Evolutionary conservation across 2,888 invertebrate genomes (phyloP).

Genomic region (Netelia melanura): DNA sequence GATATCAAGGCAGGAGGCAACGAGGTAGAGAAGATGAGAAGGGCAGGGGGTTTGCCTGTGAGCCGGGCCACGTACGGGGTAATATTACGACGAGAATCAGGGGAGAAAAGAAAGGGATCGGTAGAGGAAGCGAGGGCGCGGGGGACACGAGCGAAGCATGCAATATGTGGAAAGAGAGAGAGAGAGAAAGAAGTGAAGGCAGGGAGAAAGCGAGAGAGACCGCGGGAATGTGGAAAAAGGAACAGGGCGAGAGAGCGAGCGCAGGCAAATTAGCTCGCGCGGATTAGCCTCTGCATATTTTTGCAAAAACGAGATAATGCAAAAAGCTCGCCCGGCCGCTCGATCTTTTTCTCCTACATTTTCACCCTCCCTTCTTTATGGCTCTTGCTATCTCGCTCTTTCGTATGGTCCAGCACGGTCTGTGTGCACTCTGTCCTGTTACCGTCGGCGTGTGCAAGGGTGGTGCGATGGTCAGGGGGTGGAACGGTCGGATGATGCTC

Average conservation of each 20-base stretch:
- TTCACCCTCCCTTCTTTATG: conserved; percentile 8
- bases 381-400: conserved; percentile 19
- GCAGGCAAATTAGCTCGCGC: conserved; percentile 79
- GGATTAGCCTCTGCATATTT: conserved; percentile 83
- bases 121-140: conserved; percentile 48
- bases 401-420: conserved; percentile 47
- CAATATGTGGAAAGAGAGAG: conserved; percentile 4
- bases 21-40: conserved; percentile 53
- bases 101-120: conserved; percentile 50
- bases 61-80: conserved; percentile 33
- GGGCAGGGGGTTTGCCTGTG: conserved; percentile 51
- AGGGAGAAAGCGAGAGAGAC: conserved; percentile 29
- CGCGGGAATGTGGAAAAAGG: not conserved
- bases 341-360: conserved; percentile 53
- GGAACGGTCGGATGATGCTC: conserved; percentile 69
- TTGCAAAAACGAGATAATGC: conserved; percentile 84
- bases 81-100: conserved; percentile 40
- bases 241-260: conserved; percentile 50
- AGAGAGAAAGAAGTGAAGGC: not conserved
- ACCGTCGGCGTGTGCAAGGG: conserved; percentile 70
- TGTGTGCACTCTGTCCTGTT: conserved; percentile 71
- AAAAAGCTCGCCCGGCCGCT: conserved; percentile 79
- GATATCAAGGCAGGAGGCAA: conserved; percentile 44
- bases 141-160: conserved; percentile 32
- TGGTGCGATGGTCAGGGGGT: conserved; percentile 72